Percentiles rank a stretch among this genome's conserved stretches.
Evolutionary conservation across 2,797 vertebrate species (phyloP).

Genomic region (Kryptolebias ocellatus): DNA sequence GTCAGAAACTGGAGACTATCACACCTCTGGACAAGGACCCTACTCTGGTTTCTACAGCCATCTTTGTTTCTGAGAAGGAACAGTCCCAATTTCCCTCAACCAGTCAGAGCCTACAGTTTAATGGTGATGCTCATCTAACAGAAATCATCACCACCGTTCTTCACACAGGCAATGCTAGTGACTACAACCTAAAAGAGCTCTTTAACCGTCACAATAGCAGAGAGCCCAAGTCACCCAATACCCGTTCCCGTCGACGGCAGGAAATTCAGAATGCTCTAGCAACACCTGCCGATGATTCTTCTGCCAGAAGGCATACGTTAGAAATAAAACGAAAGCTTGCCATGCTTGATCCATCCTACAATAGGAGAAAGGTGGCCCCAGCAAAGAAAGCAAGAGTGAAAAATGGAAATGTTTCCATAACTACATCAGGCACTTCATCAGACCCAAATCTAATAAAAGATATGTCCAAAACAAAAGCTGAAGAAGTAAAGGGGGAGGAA

Average conservation of each 20-base stretch:
- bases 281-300: constrained; percentile 82
- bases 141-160: constrained; percentile 91
- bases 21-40: constrained; percentile 82
- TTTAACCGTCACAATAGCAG: constrained; percentile 86
- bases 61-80: constrained; percentile 76
- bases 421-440: constrained; percentile 41
- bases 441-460: constrained; percentile 51
- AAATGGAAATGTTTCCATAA: constrained; percentile 46
- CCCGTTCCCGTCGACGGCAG: constrained; percentile 87
- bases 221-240: constrained; percentile 89
- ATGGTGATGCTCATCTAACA: constrained; percentile 84
- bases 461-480: constrained; percentile 45
- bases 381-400: constrained; percentile 80
- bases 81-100: constrained; percentile 74
- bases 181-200: constrained; percentile 92
- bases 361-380: constrained; percentile 75
- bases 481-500: constrained; percentile 50
- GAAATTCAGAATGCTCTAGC: constrained; percentile 85
- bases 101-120: constrained; percentile 79
- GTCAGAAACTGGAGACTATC: constrained; percentile 91
- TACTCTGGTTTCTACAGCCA: constrained; percentile 70
- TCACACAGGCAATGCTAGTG: constrained; percentile 84
- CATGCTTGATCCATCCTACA: constrained; percentile 81
- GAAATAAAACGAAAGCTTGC: constrained; percentile 91
- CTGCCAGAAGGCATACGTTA: constrained; percentile 85